Base-by-base conservation (phyloP, 2,797 vertebrate genomes). In the Acanthurus leucopareius region DNA sequence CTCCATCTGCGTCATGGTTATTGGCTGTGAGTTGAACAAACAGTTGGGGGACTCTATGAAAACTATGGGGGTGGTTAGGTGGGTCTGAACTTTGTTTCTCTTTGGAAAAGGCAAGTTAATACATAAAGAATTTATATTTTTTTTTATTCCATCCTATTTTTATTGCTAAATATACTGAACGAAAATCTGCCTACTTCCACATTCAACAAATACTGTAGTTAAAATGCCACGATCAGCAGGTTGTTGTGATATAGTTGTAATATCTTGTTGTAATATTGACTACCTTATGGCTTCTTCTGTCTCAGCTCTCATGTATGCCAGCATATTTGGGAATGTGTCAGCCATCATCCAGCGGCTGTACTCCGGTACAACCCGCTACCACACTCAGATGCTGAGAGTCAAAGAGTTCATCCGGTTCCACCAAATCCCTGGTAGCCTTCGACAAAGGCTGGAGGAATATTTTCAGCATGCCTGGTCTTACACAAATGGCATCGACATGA, bases 1-100 rank as follows among this genome's bases (percentile, higher is more conserved):
- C 94, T 99, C 98, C 86, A 99, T 99, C 94, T 99, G 98, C 1
- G 97, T 99, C 93, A 99, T 99, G 98, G 96, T 99, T 45, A 98
- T 99, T 45, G 98, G 98, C 94, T 98, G 98, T 99, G 93, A 98
- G 98, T 98, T 70, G 19, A 77, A 56, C n/a, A 54, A 54, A 56
- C 3, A 42, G 6, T 22, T 42, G 5, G 35, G 35, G 54, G 71
- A 51, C 14, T 68, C 53, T 49, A 48, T 7, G 2, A 1, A 61
- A 42, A 20, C 38, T 2, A 57, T 6, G 35, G 7, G 11, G 10
- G 6, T 28, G 15, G 22, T 9, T 22, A 22, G 22, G 22, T 19
- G 2, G 47, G 25, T 44, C 10, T 28, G 35, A 58, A 35, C 32
- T 35, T 35, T 35, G 32, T 35, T 35, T 35, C 6, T 35, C 3